Evolutionary conservation across 1,140 invertebrate genomes (phyloP).

Genomic region (Danaus plexippus): DNA sequence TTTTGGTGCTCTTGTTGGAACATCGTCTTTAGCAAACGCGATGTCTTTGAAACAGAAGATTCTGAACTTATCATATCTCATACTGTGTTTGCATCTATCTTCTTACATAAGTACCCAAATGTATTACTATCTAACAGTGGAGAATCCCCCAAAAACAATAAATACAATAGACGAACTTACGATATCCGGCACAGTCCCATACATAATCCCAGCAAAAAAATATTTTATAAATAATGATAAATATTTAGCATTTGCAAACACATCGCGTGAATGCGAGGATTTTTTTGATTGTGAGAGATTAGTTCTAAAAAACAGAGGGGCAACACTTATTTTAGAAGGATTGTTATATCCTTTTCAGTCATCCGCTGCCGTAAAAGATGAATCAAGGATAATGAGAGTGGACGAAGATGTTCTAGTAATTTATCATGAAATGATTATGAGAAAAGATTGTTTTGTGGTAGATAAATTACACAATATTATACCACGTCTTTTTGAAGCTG

Average conservation of each 20-base stretch:
- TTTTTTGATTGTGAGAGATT: slow-evolving; percentile 37
- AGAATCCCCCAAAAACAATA: slow-evolving; percentile 33
- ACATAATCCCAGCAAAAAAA: slow-evolving; percentile 29
- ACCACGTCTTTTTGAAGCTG: slow-evolving; percentile 19
- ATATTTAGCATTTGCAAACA: slow-evolving; percentile 38
- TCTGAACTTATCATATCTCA: slow-evolving; percentile 37
- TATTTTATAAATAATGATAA: slow-evolving; percentile 42
- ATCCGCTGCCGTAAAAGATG: slow-evolving; percentile 27
- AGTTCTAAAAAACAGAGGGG: slow-evolving; percentile 18
- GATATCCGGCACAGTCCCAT: slow-evolving; percentile 33
- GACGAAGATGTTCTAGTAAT: slow-evolving; percentile 28
- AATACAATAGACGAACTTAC: slow-evolving; percentile 41
- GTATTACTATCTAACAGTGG: slow-evolving; percentile 50
- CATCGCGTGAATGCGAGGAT: slow-evolving; percentile 31
- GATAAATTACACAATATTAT: slow-evolving; percentile 27
- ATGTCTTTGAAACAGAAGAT: slow-evolving; percentile 44
- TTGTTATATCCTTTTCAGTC: slow-evolving; percentile 33
- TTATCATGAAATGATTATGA: slow-evolving; percentile 54
- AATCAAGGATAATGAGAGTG: too few relatives aligned
- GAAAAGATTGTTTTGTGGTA: slow-evolving; percentile 33
- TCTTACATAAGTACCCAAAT: slow-evolving; percentile 45
- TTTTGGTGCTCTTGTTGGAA: slow-evolving; percentile 46
- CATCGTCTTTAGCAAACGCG: slow-evolving; percentile 31
- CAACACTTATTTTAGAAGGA: slow-evolving; percentile 14
- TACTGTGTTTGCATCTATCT: slow-evolving; percentile 42